phyloP scores from a whole-genome alignment of 2,797 vertebrate genomes.

The Melanotaenia trifasciata region DNA sequence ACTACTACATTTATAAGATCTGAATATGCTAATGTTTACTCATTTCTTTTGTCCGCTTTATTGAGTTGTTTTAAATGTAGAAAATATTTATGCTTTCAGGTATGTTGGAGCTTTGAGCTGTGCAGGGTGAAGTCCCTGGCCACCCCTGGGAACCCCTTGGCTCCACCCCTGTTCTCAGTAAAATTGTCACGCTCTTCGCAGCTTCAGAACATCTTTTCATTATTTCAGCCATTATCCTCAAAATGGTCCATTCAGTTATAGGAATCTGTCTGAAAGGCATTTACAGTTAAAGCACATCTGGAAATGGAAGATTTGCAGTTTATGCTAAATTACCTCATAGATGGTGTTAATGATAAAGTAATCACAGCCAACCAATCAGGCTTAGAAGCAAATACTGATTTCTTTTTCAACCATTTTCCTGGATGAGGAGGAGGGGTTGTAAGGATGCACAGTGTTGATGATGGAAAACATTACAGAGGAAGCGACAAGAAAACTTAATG shows the following conservation, averaged over 20 bases:
- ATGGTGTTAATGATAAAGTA: neutral
- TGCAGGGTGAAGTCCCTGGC: neutral
- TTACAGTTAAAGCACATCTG: neutral
- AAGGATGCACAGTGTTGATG: neutral
- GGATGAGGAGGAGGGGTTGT: neutral
- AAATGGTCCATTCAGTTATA: neutral
- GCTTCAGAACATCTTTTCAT: neutral
- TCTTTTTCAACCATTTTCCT: neutral
- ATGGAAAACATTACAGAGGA: neutral
- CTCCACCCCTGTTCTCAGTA: neutral
- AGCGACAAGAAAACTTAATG: neutral
- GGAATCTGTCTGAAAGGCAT: neutral
- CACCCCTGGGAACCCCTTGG: neutral
- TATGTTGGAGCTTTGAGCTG: too few relatives aligned
- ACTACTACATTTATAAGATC: too few relatives aligned
- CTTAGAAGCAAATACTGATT: neutral
- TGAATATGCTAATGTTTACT: too few relatives aligned
- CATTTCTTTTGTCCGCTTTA: too few relatives aligned
- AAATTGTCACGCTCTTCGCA: neutral
- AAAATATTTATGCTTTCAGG: neutral
- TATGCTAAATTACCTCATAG: neutral
- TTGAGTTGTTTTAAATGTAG: neutral
- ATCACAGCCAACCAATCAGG: neutral
- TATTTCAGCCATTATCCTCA: neutral
- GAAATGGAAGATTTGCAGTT: neutral